Evolutionary conservation across 1,140 invertebrate genomes (phyloP).

Genomic region (Tigriopus japonicus): DNA sequence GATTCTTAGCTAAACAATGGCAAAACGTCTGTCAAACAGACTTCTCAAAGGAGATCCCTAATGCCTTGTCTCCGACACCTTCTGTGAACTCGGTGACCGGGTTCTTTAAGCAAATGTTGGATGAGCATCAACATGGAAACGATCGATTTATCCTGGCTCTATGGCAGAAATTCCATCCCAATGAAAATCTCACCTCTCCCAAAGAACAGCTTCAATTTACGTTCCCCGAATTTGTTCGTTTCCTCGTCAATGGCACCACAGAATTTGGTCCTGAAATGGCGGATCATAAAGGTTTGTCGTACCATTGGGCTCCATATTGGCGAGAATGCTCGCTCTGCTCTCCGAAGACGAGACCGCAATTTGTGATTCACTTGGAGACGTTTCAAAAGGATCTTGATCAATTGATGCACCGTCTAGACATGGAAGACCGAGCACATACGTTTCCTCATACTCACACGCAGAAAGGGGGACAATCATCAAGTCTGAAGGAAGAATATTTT

Average conservation of each 20-base stretch:
- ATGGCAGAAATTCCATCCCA: not conserved
- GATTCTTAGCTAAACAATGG: not conserved
- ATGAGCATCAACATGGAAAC: not conserved
- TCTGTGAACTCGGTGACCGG: too few species aligned
- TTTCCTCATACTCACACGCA: not conserved
- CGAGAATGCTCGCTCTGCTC: constrained; percentile 3
- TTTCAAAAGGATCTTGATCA: not conserved
- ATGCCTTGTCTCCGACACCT: not conserved
- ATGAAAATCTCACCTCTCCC: not conserved
- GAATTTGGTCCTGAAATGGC: not conserved
- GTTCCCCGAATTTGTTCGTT: not conserved
- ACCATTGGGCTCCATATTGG: constrained; percentile 1
- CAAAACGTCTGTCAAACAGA: not conserved
- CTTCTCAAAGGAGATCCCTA: not conserved
- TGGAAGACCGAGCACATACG: not conserved
- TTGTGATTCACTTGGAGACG: not conserved
- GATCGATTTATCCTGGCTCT: not conserved
- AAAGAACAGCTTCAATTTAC: not conserved
- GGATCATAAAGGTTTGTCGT: not conserved
- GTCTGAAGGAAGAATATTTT: not conserved
- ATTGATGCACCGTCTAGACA: not conserved
- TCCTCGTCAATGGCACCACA: not conserved
- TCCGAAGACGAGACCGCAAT: not conserved
- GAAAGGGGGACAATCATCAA: not conserved
- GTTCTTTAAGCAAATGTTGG: not conserved